These are phyloP conservation scores for Frieseomelitta varia DNA, from an alignment of 1,140 invertebrate genomes.

Conservation along the genomic window DNA sequence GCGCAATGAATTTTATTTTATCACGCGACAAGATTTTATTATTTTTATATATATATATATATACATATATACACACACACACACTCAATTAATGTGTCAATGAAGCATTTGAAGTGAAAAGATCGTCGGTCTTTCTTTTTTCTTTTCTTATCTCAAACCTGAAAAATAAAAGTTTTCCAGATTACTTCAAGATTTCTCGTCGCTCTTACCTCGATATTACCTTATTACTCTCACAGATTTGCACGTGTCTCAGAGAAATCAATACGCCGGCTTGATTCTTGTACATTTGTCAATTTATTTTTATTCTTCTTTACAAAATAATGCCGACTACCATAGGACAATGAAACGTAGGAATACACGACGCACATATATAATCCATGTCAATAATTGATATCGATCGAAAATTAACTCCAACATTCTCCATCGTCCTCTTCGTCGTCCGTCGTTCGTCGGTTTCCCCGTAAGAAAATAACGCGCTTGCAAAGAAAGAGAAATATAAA, in stretches of 20 bases:
- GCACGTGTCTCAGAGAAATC: not conserved
- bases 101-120: not conserved
- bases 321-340: constrained; percentile 70
- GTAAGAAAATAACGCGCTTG: not conserved
- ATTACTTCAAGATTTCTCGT: no score
- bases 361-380: constrained; percentile 46
- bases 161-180: no score
- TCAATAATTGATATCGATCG: constrained; percentile 55
- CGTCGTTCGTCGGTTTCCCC: constrained; percentile 14
- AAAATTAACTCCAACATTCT: constrained; percentile 53
- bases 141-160: no score
- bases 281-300: constrained; percentile 70
- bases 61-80: no score
- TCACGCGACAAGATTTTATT: not conserved
- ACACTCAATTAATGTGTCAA: not conserved
- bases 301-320: constrained; percentile 79
- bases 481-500: constrained; percentile 10
- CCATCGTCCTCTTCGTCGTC: constrained; percentile 42
- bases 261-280: not conserved
- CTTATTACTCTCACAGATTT: no score
- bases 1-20: not conserved
- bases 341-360: constrained; percentile 69
- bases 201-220: no score
- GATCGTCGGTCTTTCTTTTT: no score
- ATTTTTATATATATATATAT: no score